Percentiles rank a stretch among this genome's conserved stretches.
Conservation (phyloP, 1,140 invertebrate genomes). For the Ridgeia piscesae region DNA sequence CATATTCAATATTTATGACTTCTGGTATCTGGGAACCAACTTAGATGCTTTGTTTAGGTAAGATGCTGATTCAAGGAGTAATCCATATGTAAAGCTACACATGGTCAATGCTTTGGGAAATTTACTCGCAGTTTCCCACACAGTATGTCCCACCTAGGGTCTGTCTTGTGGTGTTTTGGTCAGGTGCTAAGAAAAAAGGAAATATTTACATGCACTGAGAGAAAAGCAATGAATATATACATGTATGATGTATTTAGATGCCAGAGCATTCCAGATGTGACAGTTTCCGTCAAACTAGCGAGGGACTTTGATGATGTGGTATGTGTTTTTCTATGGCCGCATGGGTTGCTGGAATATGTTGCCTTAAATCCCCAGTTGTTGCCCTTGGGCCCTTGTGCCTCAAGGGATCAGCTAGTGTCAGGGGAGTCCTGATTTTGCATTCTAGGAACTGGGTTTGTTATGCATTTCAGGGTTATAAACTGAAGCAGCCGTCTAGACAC, state of each 20-base stretch:
- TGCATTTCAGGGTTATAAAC: background rate
- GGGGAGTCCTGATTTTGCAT: background rate
- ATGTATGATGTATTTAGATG: background rate
- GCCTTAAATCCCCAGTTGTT: background rate
- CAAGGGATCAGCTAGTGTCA: background rate
- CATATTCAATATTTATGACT: no score
- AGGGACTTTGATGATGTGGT: background rate
- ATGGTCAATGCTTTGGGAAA: background rate
- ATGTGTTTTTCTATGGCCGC: background rate
- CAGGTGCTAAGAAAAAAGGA: background rate
- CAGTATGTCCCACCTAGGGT: background rate
- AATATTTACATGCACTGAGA: background rate
- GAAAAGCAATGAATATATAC: slow-evolving; percentile 1
- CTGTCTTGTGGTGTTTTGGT: background rate
- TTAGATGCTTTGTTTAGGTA: background rate
- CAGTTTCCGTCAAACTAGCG: background rate
- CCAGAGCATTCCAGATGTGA: background rate
- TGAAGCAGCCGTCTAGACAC: background rate
- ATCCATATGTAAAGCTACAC: background rate
- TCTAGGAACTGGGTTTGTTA: background rate
- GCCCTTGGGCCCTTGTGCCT: background rate
- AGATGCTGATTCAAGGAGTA: background rate
- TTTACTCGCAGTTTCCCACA: background rate
- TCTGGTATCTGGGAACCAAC: background rate
- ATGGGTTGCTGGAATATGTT: background rate